Percentiles rank a stretch among this genome's conserved stretches.
Evolutionary conservation across 2,797 vertebrate genomes (phyloP).

Genomic region (Chiroxiphia lanceolata): DNA sequence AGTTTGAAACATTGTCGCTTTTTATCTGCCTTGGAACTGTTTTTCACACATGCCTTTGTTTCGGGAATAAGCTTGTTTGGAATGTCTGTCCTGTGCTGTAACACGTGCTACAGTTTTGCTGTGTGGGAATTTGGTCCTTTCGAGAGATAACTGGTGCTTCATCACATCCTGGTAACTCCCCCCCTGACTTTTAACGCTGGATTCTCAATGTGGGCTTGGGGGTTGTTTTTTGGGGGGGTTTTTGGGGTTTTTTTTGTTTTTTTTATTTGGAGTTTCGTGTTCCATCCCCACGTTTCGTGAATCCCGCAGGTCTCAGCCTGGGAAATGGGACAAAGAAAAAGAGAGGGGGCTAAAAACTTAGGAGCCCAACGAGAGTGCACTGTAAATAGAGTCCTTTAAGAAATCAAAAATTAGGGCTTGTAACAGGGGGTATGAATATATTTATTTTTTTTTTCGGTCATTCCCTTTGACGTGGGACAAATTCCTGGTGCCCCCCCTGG

Average conservation of each 20-base stretch:
- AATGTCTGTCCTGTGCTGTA: constrained; percentile 47
- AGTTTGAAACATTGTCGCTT: constrained; percentile 47
- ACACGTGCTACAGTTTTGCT: constrained; percentile 27
- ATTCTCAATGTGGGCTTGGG: not conserved
- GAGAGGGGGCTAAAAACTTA: not conserved
- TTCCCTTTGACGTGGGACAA: not conserved
- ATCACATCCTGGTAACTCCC: not conserved
- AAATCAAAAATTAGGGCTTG: not conserved
- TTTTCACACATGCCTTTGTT: constrained; percentile 60
- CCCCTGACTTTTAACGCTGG: not conserved
- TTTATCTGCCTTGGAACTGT: constrained; percentile 68
- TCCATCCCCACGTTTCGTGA: not conserved
- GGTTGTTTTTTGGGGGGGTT: no score
- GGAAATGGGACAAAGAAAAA: not conserved
- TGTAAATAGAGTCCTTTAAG: constrained; percentile 1
- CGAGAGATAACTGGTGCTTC: constrained; percentile 41
- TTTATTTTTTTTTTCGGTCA: not conserved
- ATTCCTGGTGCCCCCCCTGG: not conserved
- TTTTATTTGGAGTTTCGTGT: not conserved
- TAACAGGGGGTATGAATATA: not conserved
- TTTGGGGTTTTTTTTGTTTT: no score
- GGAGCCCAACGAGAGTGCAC: not conserved
- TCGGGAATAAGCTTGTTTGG: not conserved
- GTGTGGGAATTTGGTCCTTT: constrained; percentile 27
- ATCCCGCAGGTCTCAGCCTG: not conserved